Percentiles rank a stretch among this genome's conserved stretches.
Evolutionary conservation across 2,113 vertebrate species (phyloP).

Genomic region (Nothobranchius kuhntae): DNA sequence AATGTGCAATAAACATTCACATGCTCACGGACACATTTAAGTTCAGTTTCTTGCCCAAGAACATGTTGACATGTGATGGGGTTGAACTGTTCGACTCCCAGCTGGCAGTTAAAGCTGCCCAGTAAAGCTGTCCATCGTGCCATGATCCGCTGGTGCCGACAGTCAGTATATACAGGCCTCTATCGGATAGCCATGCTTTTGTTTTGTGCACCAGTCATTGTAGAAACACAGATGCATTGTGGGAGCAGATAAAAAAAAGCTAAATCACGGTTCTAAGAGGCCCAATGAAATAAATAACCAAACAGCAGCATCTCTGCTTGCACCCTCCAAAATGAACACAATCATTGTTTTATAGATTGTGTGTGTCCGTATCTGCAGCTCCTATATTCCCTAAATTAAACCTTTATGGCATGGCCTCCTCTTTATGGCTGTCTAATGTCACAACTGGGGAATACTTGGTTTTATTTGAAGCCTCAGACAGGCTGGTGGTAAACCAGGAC

Average conservation of each 20-base stretch:
- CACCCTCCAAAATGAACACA: not conserved
- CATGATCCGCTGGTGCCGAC: too few relatives aligned
- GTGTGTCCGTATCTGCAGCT: too few relatives aligned
- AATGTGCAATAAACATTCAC: too few relatives aligned
- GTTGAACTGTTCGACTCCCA: too few relatives aligned
- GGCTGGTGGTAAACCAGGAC: slow-evolving; percentile 40
- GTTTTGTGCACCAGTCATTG: too few relatives aligned
- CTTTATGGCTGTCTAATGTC: slow-evolving; percentile 45
- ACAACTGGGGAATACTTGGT: slow-evolving; percentile 58
- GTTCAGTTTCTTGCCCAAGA: not conserved
- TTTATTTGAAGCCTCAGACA: slow-evolving; percentile 42
- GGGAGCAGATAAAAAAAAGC: too few relatives aligned
- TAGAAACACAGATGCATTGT: too few relatives aligned
- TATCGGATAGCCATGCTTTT: too few relatives aligned
- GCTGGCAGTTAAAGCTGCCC: too few relatives aligned
- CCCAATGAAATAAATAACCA: not conserved
- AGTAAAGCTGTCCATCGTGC: too few relatives aligned
- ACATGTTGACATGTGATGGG: not conserved
- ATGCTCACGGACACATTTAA: not conserved
- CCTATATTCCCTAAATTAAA: too few relatives aligned
- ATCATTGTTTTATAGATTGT: not conserved
- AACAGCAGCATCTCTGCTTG: not conserved
- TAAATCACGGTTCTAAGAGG: not conserved
- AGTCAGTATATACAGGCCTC: too few relatives aligned
- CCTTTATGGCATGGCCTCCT: not conserved